Evolutionary conservation across 2,797 vertebrate genomes (phyloP), one percentile per base, ranked within the genome.

Genomic region (Smutsia gigantea): DNA sequence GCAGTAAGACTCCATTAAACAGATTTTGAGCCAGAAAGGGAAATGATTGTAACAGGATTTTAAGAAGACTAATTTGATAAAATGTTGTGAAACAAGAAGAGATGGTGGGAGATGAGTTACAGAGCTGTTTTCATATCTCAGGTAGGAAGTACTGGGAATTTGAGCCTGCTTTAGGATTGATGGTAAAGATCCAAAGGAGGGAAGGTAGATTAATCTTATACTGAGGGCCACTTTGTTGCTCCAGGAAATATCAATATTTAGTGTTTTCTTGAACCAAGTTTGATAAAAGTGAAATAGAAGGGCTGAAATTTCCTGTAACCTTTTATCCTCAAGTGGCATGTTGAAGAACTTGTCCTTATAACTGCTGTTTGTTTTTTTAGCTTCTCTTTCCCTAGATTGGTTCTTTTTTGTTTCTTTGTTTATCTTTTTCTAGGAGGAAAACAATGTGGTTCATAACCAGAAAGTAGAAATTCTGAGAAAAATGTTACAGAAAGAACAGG

Each of bases 401-500:
- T 90, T 96, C 0, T 93, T 0, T 95, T 97, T 97, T 81, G 8
- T 74, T 96, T 81, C 8, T 83, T 89, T 85, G 42, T 78, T 89
- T 68, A 37, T 83, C 55, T 79, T 89, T 91, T 97, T 85, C 83
- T 92, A 99, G 99, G 99, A 99, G 97, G 99, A 99, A 98, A 99
- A 99, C 96, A 99, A 98, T 98, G 98, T 99, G 97, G 98, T 99
- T 94, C 99, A 99, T 97, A 99, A 97, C 98, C 99, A 99, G 98
- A 99, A 99, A 98, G 98, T 99, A 98, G 99, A 99, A 97, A 98
- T 99, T 97, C 98, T 99, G 95, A 99, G 99, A 98, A 99, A 99
- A 98, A 99, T 99, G 99, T 98, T 99, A 78, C 99, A 98, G 96
- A 99, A 99, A 96, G 99, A 99, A 98, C 99, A 99, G 97, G 99